phyloP scores from a whole-genome alignment of 2,888 invertebrate genomes.

The Noctua janthe region DNA sequence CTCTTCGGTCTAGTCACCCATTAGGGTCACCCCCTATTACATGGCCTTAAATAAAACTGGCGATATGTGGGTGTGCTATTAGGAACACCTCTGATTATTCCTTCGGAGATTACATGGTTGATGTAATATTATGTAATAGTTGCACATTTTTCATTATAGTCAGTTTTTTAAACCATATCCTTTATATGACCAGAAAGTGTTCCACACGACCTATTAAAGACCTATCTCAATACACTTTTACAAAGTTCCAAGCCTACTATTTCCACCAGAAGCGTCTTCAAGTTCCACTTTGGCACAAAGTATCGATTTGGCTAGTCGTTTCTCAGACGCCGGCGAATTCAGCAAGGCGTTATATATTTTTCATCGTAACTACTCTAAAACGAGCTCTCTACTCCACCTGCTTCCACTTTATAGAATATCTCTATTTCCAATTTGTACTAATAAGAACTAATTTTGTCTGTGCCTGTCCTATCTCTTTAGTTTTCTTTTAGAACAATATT shows the following conservation, averaged over 20 bases:
- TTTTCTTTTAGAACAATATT: neutral
- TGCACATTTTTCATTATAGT: neutral
- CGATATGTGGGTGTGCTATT: no score
- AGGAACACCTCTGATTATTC: no score
- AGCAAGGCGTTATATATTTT: slow-evolving; percentile 50
- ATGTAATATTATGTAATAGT: neutral
- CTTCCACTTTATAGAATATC: slow-evolving; percentile 56
- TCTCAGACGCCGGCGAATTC: slow-evolving; percentile 29
- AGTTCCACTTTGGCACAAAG: slow-evolving; percentile 28
- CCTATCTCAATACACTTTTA: slow-evolving; percentile 3
- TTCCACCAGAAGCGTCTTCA: slow-evolving; percentile 28
- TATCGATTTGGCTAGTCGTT: slow-evolving; percentile 54
- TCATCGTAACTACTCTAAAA: slow-evolving; percentile 54
- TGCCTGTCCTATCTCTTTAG: neutral
- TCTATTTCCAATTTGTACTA: slow-evolving; percentile 53
- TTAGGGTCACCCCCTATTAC: no score
- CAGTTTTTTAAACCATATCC: neutral
- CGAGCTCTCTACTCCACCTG: slow-evolving; percentile 61
- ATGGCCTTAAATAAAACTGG: no score
- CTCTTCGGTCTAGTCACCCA: no score
- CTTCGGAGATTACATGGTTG: no score
- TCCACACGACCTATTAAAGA: neutral
- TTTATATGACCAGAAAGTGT: neutral
- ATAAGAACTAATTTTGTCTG: slow-evolving; percentile 52
- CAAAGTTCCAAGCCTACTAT: slow-evolving; percentile 15